Conservation (phyloP, 2,113 vertebrate species). For the Eretmochelys imbricata region DNA sequence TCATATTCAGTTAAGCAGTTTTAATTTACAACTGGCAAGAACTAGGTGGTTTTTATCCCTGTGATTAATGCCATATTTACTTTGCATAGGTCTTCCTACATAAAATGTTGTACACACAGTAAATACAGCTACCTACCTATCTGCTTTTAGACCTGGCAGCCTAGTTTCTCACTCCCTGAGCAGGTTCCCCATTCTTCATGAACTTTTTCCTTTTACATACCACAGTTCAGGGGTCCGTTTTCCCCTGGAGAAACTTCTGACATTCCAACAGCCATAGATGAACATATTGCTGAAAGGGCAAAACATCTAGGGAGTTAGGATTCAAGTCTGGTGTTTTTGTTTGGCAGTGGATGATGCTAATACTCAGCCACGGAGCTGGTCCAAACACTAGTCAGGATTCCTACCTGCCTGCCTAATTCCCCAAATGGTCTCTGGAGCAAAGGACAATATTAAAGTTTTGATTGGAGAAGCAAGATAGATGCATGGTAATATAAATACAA, state of each 20-base stretch:
- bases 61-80: not conserved
- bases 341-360: not conserved
- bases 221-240: not conserved
- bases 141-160: not conserved
- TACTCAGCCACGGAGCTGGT: not conserved
- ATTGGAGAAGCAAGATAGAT: not conserved
- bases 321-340: not conserved
- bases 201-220: not conserved
- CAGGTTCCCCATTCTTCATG: fast-evolving
- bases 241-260: not conserved
- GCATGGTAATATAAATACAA: not conserved
- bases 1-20: not conserved
- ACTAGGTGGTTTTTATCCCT: not conserved
- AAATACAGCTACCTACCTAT: not conserved
- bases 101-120: not conserved
- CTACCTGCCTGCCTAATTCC: not conserved
- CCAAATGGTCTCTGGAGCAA: not conserved
- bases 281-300: not conserved
- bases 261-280: not conserved
- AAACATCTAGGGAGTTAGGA: not conserved
- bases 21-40: not conserved
- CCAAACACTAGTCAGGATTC: not conserved
- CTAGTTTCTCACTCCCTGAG: not conserved
- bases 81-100: not conserved
- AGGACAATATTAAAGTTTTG: not conserved